Evolutionary conservation across 2,113 vertebrate genomes (phyloP), one percentile per base, ranked within the genome.

Genomic region (Columba livia): DNA sequence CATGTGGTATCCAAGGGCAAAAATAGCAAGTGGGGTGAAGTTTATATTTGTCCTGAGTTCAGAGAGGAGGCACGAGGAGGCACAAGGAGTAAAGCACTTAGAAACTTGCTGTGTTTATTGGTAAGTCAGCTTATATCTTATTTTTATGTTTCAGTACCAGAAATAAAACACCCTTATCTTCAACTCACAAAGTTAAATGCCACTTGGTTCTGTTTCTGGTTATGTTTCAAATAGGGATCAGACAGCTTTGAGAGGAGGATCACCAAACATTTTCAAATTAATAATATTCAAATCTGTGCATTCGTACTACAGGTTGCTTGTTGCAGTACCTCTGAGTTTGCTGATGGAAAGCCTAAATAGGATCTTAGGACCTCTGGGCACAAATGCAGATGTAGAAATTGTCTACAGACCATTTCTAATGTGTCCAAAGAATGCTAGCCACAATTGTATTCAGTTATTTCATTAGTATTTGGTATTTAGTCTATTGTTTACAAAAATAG

Each of bases 1-100:
- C 34, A 6, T 0, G 0, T 19, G 6, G 21, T 48, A 12, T 32
- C 16, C 34, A 34, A 58, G 14, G 18, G 31, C 3, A 9, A 24
- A 40, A 62, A 36, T 19, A 42, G 38, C 29, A 56, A 34, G 6
- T 75, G 18, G 11, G 8, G 8, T 51, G n/a, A 78, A 24, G 10
- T 57, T 69, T 24, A 5, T 10, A 5, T 58, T 65, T 75, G 6
- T 73, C 36, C 50, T 38, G 23, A 31, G 11, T 54, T 64, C 40
- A 26, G 54, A 65, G 38, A 66, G 25, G 36, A 73, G 40, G 7
- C 79, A 53, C 0, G 38, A 66, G 25, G 36, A 73, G 40, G 7
- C 79, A 53, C 0, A 4, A 73, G 11, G 36, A 54, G 21, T 40
- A 65, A 86, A 67, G 16, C 12, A 15, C n/a, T 82, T 51, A 57